Conservation (phyloP, 2,113 vertebrate species). For the Entelurus aequoreus region DNA sequence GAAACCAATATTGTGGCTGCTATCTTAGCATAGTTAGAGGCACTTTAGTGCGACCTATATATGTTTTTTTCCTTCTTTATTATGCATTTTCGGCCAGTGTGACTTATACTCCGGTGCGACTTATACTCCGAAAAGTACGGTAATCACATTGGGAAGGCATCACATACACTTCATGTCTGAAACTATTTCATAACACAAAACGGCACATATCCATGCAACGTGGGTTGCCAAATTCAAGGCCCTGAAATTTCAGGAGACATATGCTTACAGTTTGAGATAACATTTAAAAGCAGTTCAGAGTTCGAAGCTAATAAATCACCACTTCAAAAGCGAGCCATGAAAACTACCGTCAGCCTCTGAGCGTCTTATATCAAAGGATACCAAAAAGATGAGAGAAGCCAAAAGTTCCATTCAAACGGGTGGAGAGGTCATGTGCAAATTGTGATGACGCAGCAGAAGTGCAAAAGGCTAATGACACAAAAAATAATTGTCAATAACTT, state of each 20-base stretch:
- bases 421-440: slow-evolving; percentile 13
- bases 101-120: too few relatives aligned
- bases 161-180: too few relatives aligned
- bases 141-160: too few relatives aligned
- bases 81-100: too few relatives aligned
- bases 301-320: neutral
- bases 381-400: slow-evolving; percentile 21
- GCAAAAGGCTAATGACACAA: too few relatives aligned
- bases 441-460: too few relatives aligned
- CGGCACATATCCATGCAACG: neutral
- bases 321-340: neutral
- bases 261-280: neutral
- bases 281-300: neutral
- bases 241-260: neutral
- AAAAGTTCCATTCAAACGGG: slow-evolving; percentile 2
- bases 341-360: neutral
- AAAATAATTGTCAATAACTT: neutral
- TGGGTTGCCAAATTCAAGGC: neutral
- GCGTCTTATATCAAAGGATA: slow-evolving; percentile 19
- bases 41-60: neutral
- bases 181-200: neutral
- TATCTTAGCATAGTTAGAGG: too few relatives aligned
- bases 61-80: too few relatives aligned
- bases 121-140: too few relatives aligned
- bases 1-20: neutral